Evolutionary conservation across 2,888 invertebrate genomes (phyloP), one percentile per base, ranked within the genome.

Genomic region (Pseudanteris insignis): DNA sequence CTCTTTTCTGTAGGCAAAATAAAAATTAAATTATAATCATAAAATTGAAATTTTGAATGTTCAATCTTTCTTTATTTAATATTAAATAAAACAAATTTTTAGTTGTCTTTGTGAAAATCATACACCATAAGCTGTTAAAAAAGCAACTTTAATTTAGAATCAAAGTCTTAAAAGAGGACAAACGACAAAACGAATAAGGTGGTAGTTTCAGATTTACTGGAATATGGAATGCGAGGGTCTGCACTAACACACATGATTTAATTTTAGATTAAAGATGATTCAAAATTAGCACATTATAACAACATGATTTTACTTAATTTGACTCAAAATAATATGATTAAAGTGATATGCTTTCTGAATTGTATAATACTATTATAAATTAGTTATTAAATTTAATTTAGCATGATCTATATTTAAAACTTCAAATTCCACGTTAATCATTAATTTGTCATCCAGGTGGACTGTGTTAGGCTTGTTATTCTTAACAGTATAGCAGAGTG

Each of bases 1-100:
- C 80, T 88, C 87, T 78, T 86, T 87, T 73, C 87, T 88, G 77
- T n/a, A 82, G 70, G 40, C n/a, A n/a, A n/a, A n/a, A n/a, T n/a
- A n/a, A n/a, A n/a, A n/a, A n/a, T n/a, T n/a, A n/a, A n/a, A n/a
- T n/a, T n/a, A n/a, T n/a, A n/a, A n/a, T n/a, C n/a, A n/a, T n/a
- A n/a, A n/a, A n/a, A n/a, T n/a, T n/a, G n/a, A n/a, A n/a, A n/a
- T n/a, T n/a, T n/a, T n/a, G n/a, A n/a, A n/a, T n/a, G n/a, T n/a
- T n/a, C n/a, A n/a, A n/a, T n/a, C n/a, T n/a, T n/a, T n/a, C n/a
- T n/a, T n/a, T n/a, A n/a, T n/a, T n/a, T n/a, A n/a, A n/a, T n/a
- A n/a, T n/a, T n/a, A n/a, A n/a, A n/a, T n/a, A n/a, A n/a, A n/a
- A n/a, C n/a, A n/a, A n/a, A n/a, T n/a, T n/a, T n/a, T n/a, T n/a